Base-by-base conservation (phyloP, 2,797 vertebrate genomes). In the Eremophila alpestris region DNA sequence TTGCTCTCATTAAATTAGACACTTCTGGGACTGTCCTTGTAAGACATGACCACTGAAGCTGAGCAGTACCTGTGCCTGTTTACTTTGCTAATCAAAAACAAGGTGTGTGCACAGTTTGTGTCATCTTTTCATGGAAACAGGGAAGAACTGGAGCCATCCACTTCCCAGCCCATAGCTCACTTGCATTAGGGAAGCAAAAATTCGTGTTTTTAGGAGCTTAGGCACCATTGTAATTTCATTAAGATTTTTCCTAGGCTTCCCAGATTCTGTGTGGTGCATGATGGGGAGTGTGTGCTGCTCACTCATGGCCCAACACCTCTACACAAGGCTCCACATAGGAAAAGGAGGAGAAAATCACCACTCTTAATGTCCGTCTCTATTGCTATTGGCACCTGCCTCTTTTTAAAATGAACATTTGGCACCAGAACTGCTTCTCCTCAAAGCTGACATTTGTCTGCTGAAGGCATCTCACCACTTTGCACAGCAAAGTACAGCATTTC, bases 291-390 rank as follows among this genome's bases (percentile, higher is more conserved):
- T 5, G 11, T 3, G 30, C 23, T 34, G 32, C 49, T 67, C 4
- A 0, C 38, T 41, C 22, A 2, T 5, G 8, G 54, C 54, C 56
- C 24, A 5, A 48, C 0, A 0, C 24, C 55, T 69, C 68, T n/a
- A 30, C 60, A 10, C 19, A 43, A 0, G 0, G 34, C 43, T 82
- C 13, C 2, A 41, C 23, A 18, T 23, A 30, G 1, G 1, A 89
- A 93, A 76, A 45, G 32, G 62, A 59, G 32, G 48, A 89, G 34
- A 71, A 89, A 85, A 68, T 41, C 58, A 82, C 32, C 34, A 14
- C 43, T 49, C 45, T 21, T 34, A 60, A 52, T 5, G 8, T 56
- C 19, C 83, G 23, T 26, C 54, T 70, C 38, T 82, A 87, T 86
- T 87, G 52, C 45, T 77, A 7, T 11, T 89, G 45, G 38, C 24